Percentiles rank a stretch among this genome's conserved stretches.
These are phyloP conservation scores for Drosophila leontia DNA, from an alignment of 1,140 invertebrate genomes.

Conservation along the genomic window DNA sequence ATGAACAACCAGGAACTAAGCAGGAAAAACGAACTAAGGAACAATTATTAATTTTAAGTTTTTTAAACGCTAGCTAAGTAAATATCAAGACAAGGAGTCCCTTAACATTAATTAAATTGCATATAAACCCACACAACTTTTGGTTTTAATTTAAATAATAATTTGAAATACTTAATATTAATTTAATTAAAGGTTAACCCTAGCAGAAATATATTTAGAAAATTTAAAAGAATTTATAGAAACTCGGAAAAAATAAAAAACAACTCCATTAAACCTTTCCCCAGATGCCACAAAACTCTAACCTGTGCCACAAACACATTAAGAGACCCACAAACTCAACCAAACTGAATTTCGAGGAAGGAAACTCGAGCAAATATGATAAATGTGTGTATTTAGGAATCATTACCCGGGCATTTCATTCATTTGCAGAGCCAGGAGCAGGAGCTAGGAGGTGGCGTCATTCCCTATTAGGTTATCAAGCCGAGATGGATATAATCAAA, in stretches of 20 bases:
- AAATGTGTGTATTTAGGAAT: slow-evolving; percentile 55
- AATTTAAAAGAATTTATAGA: background rate
- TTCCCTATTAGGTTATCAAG: slow-evolving; percentile 50
- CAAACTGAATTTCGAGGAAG: slow-evolving; percentile 8
- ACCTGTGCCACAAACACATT: slow-evolving; percentile 24
- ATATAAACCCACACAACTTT: background rate
- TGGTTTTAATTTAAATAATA: background rate
- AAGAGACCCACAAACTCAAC: background rate
- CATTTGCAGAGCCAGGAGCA: background rate
- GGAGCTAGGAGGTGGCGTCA: slow-evolving; percentile 8
- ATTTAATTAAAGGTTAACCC: background rate
- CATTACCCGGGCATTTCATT: slow-evolving; percentile 38
- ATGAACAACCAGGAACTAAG: slow-evolving; percentile 5
- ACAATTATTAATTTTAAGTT: slow-evolving; percentile 8
- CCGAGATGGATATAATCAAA: slow-evolving; percentile 45
- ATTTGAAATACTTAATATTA: background rate
- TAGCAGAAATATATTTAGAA: too few relatives aligned
- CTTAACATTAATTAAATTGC: slow-evolving; percentile 14
- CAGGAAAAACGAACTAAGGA: background rate
- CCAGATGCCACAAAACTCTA: background rate
- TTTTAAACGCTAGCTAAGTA: background rate
- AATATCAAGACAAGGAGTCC: slow-evolving; percentile 3
- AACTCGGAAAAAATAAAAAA: background rate
- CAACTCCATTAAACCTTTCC: background rate
- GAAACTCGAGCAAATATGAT: slow-evolving; percentile 44